Evolutionary conservation across 1,140 invertebrate genomes (phyloP).

Genomic region (Drosophila guanche): DNA sequence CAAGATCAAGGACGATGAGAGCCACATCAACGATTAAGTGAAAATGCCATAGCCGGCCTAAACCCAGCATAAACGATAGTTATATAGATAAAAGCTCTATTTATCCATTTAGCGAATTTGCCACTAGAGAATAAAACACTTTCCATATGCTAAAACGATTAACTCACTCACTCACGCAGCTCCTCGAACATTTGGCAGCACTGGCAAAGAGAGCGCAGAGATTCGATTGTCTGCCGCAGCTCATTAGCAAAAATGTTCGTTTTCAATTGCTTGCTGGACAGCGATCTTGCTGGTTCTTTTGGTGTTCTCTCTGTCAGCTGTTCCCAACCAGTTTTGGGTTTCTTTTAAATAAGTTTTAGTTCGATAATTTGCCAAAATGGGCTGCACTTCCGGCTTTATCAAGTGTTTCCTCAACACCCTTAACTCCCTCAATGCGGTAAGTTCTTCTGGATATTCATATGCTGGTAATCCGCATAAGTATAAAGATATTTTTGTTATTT

Average conservation of each 20-base stretch:
- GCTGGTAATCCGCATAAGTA: neutral
- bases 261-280: constrained; percentile 41
- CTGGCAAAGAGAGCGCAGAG: constrained; percentile 28
- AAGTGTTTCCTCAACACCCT: constrained; percentile 71
- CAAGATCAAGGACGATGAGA: constrained; percentile 68
- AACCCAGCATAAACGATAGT: neutral
- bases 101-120: constrained; percentile 56
- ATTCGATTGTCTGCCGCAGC: constrained; percentile 3
- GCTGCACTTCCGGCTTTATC: constrained; percentile 66
- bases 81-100: constrained; percentile 11
- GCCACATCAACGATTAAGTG: constrained; percentile 61
- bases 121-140: constrained; percentile 54
- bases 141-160: constrained; percentile 39
- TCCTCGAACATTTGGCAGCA: constrained; percentile 30
- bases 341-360: constrained; percentile 5
- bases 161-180: no score
- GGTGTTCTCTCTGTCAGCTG: neutral
- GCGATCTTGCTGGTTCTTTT: constrained; percentile 27
- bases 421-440: constrained; percentile 68
- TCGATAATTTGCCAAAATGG: constrained; percentile 47
- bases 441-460: constrained; percentile 1
- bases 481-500: neutral
- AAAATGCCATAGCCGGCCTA: constrained; percentile 8
- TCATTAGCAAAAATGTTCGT: constrained; percentile 1
- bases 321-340: neutral